Conservation (phyloP, 2,113 vertebrate genomes). For the Planiliza haematocheilus region DNA sequence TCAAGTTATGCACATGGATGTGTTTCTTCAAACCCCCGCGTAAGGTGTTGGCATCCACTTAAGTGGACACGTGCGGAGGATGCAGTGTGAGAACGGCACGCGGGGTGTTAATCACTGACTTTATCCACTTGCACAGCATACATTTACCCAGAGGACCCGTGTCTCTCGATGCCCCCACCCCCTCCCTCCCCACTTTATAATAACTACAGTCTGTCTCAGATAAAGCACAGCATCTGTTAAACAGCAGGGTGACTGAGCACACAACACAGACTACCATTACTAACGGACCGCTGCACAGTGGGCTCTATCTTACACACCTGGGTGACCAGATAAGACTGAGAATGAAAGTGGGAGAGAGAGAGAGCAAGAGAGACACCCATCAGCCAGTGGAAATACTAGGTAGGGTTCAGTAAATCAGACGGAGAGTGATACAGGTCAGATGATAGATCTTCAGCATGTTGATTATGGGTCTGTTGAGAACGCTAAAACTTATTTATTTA, state of each 20-base stretch:
- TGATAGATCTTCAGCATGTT: slow-evolving; percentile 1
- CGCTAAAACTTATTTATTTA: no score
- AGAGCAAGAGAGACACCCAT: slow-evolving; percentile 45
- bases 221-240: slow-evolving; percentile 77
- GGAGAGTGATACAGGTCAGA: slow-evolving; percentile 22
- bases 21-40: slow-evolving; percentile 3
- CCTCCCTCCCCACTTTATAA: slow-evolving; percentile 46
- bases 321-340: slow-evolving; percentile 76
- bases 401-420: slow-evolving; percentile 54
- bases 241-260: slow-evolving; percentile 74
- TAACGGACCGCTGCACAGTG: slow-evolving; percentile 64
- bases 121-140: slow-evolving; percentile 51
- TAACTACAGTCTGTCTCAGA: slow-evolving; percentile 64
- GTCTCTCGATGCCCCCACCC: slow-evolving; percentile 50
- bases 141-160: slow-evolving; percentile 61
- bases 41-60: slow-evolving; percentile 2
- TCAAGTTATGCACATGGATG: background rate
- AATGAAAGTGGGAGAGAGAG: slow-evolving; percentile 22
- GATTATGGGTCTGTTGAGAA: slow-evolving; percentile 16
- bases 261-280: slow-evolving; percentile 71
- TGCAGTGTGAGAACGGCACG: slow-evolving; percentile 13
- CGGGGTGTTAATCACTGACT: slow-evolving; percentile 56
- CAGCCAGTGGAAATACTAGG: slow-evolving; percentile 44
- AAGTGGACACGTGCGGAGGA: slow-evolving; percentile 10
- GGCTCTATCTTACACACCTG: slow-evolving; percentile 72